Evolutionary conservation across 35 echinoderm and acorn worm genomes (phyloP), one percentile per base, ranked within the genome.

Genomic region (Stichopus chloronotus): DNA sequence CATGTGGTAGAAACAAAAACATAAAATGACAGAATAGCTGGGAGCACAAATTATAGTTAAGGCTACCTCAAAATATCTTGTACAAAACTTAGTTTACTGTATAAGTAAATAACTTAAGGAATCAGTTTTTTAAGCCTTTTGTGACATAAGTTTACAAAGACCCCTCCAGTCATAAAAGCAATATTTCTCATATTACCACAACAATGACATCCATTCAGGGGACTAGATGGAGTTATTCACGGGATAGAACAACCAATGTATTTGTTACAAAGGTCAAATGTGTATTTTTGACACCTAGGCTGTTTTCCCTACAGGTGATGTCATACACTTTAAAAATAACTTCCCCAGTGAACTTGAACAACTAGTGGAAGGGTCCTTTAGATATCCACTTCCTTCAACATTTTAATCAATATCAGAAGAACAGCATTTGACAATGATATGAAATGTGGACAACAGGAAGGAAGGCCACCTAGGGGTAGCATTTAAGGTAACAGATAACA

Each of bases 141-240:
- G 30, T 43, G 30, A 43, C 30, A 43, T 43, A 43, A 57, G 17
- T 83, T n/a, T 83, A 83, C 80, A 25, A 13, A 83, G 52, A 52
- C 23, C 80, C 80, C 80, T n/a, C 43, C 16, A 30, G 80, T 83
- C 52, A 57, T 83, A 83, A 55, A 55, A 53, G 55, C 55, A 83
- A 83, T 57, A 83, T 83, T 74, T 74, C 69, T 74, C n/a, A n/a
- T 20, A 14, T 53, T 55, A 83, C 80, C 80, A 83, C 80, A 83
- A 83, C 80, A 83, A 83, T 52, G 55, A 21, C 22, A 52, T 57
- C 80, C 24, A 83, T 83, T 83, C 23, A 83, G 16, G 12, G 24
- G 19, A 52, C 77, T 52, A 20, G 17, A 14, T 74, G 19, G 69
- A 74, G 19, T 74, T 74, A 14, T 61, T 61, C 19, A 13, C 13